These are phyloP conservation scores for Xestia rhomboidea DNA, from an alignment of 2,888 invertebrate species.

Conservation along the genomic window DNA sequence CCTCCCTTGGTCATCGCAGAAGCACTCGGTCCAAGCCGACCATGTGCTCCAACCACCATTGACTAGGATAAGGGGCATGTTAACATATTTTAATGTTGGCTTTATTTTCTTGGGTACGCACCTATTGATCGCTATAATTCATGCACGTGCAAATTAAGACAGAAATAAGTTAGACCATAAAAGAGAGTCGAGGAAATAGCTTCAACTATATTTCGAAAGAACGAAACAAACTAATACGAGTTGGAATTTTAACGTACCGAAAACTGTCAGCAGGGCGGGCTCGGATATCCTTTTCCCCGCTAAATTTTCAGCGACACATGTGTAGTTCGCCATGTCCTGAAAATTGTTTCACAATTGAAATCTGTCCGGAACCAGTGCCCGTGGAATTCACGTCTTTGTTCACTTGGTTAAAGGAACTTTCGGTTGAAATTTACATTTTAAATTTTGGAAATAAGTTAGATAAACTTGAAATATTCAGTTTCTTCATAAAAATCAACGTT, in stretches of 20 bases:
- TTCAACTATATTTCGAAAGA: slow-evolving; percentile 35
- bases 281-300: slow-evolving; percentile 96
- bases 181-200: neutral
- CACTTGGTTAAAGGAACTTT: slow-evolving; percentile 30
- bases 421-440: neutral
- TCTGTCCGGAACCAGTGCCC: slow-evolving; percentile 49
- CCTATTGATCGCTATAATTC: neutral
- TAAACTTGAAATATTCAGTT: neutral
- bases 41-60: slow-evolving; percentile 99
- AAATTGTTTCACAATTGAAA: slow-evolving; percentile 68
- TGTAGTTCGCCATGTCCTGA: slow-evolving; percentile 98
- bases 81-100: neutral
- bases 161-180: neutral
- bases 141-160: neutral
- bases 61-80: slow-evolving; percentile 88
- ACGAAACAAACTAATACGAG: slow-evolving; percentile 37
- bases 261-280: slow-evolving; percentile 96
- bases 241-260: slow-evolving; percentile 92
- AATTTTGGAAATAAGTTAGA: neutral
- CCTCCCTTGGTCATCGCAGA: slow-evolving; percentile 91
- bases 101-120: neutral
- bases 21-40: slow-evolving; percentile 97
- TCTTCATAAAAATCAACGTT: neutral
- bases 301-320: slow-evolving; percentile 98
- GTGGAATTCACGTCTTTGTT: slow-evolving; percentile 51